Evolutionary conservation across 2,888 invertebrate genomes (phyloP).

Genomic region (Nephrocerus scutellatus): DNA sequence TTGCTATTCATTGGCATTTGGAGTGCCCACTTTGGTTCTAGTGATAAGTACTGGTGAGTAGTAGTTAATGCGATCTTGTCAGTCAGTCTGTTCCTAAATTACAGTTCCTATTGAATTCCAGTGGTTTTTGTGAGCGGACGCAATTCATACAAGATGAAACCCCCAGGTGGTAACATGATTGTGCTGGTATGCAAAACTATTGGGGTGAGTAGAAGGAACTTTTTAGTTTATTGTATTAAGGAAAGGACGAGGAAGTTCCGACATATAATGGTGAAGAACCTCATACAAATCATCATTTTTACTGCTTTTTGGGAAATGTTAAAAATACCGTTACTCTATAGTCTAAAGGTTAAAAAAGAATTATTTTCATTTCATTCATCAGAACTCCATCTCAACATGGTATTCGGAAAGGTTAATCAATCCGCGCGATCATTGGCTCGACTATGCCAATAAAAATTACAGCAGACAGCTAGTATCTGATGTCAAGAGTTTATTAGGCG

Average conservation of each 20-base stretch:
- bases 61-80: background rate
- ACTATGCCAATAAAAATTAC: conserved; percentile 70
- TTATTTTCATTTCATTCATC: conserved; percentile 1
- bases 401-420: conserved; percentile 45
- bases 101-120: conserved; percentile 44
- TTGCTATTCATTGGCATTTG: conserved; percentile 68
- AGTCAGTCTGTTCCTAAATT: background rate
- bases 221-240: background rate
- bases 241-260: background rate
- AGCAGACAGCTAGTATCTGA: conserved; percentile 65
- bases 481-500: conserved; percentile 66
- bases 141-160: conserved; percentile 56
- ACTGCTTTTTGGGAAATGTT: too few relatives aligned
- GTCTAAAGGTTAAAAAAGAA: too few relatives aligned
- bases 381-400: conserved; percentile 51
- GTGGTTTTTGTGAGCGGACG: conserved; percentile 66
- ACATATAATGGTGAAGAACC: background rate
- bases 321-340: too few relatives aligned
- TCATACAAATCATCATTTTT: background rate
- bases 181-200: conserved; percentile 59
- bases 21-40: conserved; percentile 69
- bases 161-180: conserved; percentile 64
- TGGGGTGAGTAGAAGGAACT: conserved; percentile 51
- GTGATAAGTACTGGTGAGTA: conserved; percentile 58
- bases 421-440: conserved; percentile 74